Percentiles rank a stretch among this genome's conserved stretches.
These are phyloP conservation scores for Caenorhabditis auriculariae DNA, from an alignment of 2,888 invertebrate genomes.

Conservation along the genomic window DNA sequence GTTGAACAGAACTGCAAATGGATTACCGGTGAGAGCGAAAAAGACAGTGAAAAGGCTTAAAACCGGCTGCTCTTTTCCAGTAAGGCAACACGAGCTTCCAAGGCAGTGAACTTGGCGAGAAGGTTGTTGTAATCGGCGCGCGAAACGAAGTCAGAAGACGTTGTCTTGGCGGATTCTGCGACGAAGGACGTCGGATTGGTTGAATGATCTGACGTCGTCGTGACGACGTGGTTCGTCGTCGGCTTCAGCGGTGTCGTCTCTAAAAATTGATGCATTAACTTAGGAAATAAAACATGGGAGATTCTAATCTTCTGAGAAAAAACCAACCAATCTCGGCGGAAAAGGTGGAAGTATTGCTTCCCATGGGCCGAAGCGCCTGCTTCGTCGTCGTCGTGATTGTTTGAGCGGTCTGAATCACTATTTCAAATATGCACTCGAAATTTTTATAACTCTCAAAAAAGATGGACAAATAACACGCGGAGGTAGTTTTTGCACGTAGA, in stretches of 20 bases:
- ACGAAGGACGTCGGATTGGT: no score
- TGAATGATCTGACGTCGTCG: no score
- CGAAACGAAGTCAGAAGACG: slow-evolving; percentile 16
- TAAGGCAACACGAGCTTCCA: slow-evolving; percentile 16
- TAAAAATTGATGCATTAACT: background rate
- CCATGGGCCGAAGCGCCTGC: no score
- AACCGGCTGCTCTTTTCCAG: slow-evolving; percentile 17
- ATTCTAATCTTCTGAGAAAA: no score
- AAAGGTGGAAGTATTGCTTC: no score
- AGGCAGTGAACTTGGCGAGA: slow-evolving; percentile 14
- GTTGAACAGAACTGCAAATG: slow-evolving; percentile 19
- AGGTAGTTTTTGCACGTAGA: background rate
- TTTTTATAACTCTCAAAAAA: no score
- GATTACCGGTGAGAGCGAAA: slow-evolving; percentile 4
- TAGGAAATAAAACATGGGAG: no score
- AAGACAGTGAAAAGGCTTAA: background rate
- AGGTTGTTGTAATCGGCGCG: slow-evolving; percentile 23
- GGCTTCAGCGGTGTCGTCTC: background rate
- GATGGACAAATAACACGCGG: slow-evolving; percentile 14
- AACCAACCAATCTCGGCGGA: no score
- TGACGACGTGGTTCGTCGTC: no score
- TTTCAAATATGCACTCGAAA: no score
- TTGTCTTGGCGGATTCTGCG: background rate
- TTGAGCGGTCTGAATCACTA: no score
- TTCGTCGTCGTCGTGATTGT: no score